Percentiles rank a stretch among this genome's conserved stretches.
These are phyloP conservation scores for Camelus bactrianus DNA, from an alignment of 2,113 vertebrate species.

Conservation along the genomic window DNA sequence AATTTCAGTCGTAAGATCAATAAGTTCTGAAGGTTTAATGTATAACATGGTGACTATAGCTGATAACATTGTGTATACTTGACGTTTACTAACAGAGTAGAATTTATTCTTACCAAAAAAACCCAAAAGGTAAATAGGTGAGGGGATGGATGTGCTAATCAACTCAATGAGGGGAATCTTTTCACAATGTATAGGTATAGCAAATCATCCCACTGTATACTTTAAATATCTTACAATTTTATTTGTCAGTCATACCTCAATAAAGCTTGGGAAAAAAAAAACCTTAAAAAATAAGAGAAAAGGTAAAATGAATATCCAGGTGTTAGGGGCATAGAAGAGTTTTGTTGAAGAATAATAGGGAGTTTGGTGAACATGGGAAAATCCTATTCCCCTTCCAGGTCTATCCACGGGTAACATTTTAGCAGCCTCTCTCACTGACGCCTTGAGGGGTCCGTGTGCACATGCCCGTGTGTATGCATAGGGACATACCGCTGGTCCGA, in stretches of 20 bases:
- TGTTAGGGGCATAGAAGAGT: not conserved
- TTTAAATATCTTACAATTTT: not conserved
- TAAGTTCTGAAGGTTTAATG: not conserved
- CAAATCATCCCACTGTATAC: not conserved
- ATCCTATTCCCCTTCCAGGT: not conserved
- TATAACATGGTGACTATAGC: not conserved
- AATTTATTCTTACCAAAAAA: not conserved
- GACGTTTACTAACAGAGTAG: not conserved
- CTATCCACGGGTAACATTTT: not conserved
- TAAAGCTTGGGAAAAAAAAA: not conserved
- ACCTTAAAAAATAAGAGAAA: not conserved
- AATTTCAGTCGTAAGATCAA: not conserved
- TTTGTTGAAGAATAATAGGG: not conserved
- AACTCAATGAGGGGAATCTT: not conserved
- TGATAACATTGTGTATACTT: not conserved
- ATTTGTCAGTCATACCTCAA: not conserved
- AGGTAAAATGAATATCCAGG: not conserved
- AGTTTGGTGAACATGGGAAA: not conserved
- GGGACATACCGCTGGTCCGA: accelerated
- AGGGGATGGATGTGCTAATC: not conserved
- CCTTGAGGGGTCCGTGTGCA: not conserved
- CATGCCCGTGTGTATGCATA: accelerated
- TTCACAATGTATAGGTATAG: not conserved
- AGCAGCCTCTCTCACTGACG: not conserved
- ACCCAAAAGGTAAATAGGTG: not conserved